Base-by-base conservation (phyloP, 2,797 vertebrate genomes). In the Pygocentrus nattereri region DNA sequence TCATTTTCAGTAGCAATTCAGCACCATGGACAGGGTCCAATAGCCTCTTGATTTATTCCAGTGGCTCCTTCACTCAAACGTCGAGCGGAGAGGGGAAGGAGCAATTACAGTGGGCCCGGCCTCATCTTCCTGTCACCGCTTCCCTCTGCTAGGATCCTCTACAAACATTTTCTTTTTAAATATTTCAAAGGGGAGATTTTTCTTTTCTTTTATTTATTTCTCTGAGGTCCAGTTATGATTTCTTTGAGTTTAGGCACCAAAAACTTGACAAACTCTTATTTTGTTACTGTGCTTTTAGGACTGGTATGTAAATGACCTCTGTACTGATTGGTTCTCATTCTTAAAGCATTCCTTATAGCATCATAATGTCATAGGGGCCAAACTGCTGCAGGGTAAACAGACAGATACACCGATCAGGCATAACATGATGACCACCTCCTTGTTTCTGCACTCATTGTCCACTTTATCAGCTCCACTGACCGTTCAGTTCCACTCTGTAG, bases 1-100 rank as follows among this genome's bases (percentile, higher is more conserved):
- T 84, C 85, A 81, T 85, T 86, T 82, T 86, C 87, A 88, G 67
- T 83, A 74, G 78, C 80, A 86, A 88, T 83, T 88, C 87, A 91
- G 85, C 68, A 81, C 82, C 80, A 49, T 56, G 85, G 75, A 83
- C 81, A 72, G 68, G 72, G 85, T 85, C 88, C 86, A 86, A 82
- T 67, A 19, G 83, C 76, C 44, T 74, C 30, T 47, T 59, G 50
- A 81, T 67, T 75, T 75, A 81, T 75, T 75, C 52, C 44, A 41
- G 68, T 50, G 44, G 62, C 69, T 62, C 50, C 49, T 27, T 74
- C 65, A 65, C 47, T 54, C 74, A 74, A 30, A 77, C 47, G 49
- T 41, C 64, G 69, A 78, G 34, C 21, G 2, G 54, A 59, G n/a
- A 58, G 71, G 12, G 50, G 49, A 58, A 81, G 59, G 31, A 44